Conservation (phyloP, 2,113 vertebrate genomes). For the Seriola aureovittata region DNA sequence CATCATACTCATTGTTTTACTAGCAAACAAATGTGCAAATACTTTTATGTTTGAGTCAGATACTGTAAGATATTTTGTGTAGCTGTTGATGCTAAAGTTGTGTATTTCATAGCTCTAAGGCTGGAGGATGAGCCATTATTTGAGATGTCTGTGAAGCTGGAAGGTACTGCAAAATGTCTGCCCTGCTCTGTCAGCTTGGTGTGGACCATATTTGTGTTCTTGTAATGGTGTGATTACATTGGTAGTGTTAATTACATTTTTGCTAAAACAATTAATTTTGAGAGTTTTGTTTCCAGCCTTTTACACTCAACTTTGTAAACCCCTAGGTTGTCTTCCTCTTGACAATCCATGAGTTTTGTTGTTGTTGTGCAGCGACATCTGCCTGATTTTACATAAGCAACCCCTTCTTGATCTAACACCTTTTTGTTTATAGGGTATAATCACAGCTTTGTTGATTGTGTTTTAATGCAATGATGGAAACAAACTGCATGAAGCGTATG, state of each 20-base stretch:
- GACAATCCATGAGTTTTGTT: background rate
- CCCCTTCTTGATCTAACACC: background rate
- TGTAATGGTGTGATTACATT: background rate
- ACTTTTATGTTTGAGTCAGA: too few relatives aligned
- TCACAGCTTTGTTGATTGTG: background rate
- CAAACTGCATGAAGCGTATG: slow-evolving; percentile 25
- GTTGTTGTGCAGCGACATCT: background rate
- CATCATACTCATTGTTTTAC: too few relatives aligned
- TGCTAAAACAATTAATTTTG: background rate
- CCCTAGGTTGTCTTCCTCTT: background rate
- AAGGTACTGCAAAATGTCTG: slow-evolving; percentile 69
- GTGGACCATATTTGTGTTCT: slow-evolving; percentile 23
- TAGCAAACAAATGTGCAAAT: too few relatives aligned
- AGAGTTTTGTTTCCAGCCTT: background rate
- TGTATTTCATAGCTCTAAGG: slow-evolving; percentile 67
- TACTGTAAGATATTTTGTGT: too few relatives aligned
- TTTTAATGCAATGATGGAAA: slow-evolving; percentile 1
- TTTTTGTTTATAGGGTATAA: background rate
- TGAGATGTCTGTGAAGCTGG: slow-evolving; percentile 71
- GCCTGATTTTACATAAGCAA: background rate
- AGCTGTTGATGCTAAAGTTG: slow-evolving; percentile 38
- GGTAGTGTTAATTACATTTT: background rate
- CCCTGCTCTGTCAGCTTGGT: slow-evolving; percentile 25
- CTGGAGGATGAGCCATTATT: slow-evolving; percentile 72
- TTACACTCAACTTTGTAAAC: background rate